Conservation (phyloP, 2,888 invertebrate genomes). For the Gortyna flavago region DNA sequence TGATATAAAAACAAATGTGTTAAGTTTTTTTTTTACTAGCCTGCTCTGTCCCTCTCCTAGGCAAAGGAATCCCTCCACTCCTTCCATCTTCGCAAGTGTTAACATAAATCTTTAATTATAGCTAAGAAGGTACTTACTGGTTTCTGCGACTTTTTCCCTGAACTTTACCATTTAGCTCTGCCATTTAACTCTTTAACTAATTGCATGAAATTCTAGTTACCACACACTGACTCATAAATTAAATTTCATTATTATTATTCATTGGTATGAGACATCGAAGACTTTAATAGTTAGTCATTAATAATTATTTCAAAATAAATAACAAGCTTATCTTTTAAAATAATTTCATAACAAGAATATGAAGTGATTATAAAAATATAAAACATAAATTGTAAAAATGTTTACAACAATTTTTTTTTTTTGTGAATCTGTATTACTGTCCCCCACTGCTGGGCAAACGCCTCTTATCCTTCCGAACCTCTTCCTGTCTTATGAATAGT, state of each 20-base stretch:
- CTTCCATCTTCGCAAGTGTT: background rate
- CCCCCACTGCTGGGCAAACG: background rate
- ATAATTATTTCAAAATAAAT: background rate
- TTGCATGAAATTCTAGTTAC: background rate
- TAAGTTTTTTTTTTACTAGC: background rate
- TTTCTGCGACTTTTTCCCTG: background rate
- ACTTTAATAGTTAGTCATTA: background rate
- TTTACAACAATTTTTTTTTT: background rate
- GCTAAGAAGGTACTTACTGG: background rate
- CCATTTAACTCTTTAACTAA: background rate
- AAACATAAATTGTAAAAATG: background rate
- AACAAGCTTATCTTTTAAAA: background rate
- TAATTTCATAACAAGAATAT: background rate
- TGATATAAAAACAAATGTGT: background rate
- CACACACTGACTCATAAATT: constrained; percentile 6
- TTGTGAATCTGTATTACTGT: background rate
- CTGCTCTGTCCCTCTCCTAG: background rate
- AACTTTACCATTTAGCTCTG: background rate
- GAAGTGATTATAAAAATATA: background rate
- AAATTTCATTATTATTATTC: constrained; percentile 4
- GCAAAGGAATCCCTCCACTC: no score
- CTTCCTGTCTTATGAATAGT: background rate
- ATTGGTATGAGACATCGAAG: background rate
- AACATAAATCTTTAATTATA: background rate
- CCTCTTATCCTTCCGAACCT: no score